Percentiles rank a stretch among this genome's conserved stretches.
Evolutionary conservation across 2,797 vertebrate species (phyloP).

Genomic region (Oreochromis mossambicus): DNA sequence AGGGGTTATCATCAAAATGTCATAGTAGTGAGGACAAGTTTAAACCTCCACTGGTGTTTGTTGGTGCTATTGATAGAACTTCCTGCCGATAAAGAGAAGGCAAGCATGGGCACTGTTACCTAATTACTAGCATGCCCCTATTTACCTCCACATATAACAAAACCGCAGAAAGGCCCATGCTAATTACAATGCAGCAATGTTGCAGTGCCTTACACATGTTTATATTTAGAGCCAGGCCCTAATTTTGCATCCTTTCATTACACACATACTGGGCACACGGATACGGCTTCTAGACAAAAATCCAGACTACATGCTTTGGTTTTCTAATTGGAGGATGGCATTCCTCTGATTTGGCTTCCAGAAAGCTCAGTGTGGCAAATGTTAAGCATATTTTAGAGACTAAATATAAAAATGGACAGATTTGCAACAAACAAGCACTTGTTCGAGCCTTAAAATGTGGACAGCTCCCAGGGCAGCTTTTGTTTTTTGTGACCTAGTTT

Average conservation of each 20-base stretch:
- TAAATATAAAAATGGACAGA: not conserved
- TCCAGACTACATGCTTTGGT: slow-evolving; percentile 21
- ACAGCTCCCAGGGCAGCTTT: not conserved
- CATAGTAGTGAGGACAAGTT: not conserved
- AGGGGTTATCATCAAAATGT: slow-evolving; percentile 5
- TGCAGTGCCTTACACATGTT: slow-evolving; percentile 47
- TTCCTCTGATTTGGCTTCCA: slow-evolving; percentile 3
- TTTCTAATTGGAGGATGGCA: slow-evolving; percentile 16
- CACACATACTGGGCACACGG: slow-evolving; percentile 42
- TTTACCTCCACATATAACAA: slow-evolving; percentile 58
- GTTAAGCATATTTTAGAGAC: slow-evolving; percentile 4
- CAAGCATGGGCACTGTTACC: slow-evolving; percentile 19
- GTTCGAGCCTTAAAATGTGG: not conserved
- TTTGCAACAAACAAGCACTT: not conserved
- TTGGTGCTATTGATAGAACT: slow-evolving; percentile 45
- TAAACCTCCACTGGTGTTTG: slow-evolving; percentile 6
- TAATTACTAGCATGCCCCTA: slow-evolving; percentile 40
- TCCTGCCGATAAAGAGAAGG: slow-evolving; percentile 40
- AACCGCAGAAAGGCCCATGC: slow-evolving; percentile 51
- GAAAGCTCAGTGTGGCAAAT: not conserved
- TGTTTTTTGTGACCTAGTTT: not conserved
- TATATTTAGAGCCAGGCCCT: slow-evolving; percentile 57
- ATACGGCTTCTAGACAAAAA: slow-evolving; percentile 32
- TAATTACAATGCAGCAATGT: slow-evolving; percentile 64
- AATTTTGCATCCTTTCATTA: slow-evolving; percentile 67